Base-by-base conservation (phyloP, 2,888 invertebrate species). In the Trissoscelio sp. region DNA sequence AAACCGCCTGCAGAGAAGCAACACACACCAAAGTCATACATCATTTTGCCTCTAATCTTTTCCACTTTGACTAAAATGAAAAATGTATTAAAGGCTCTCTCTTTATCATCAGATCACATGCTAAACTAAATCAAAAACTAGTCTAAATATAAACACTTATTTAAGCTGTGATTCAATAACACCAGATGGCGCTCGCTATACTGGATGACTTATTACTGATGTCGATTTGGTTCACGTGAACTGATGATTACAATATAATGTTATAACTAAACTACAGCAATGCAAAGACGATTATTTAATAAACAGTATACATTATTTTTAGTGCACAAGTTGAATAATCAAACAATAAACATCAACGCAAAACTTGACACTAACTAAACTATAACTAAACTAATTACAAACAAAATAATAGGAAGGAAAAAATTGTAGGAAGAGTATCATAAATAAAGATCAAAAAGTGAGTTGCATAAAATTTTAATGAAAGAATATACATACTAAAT, bases 381-480 rank as follows among this genome's bases (percentile, higher is more conserved):
- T 14, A 66, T 24, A 67, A 67, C 11, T 69, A 55, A 69, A 69
- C 42, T 34, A 64, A 64, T 12, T 3, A 3, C 44, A 55, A 53
- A 64, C n/a, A 62, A 80, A 31, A 48, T 31, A 6, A 53, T 2
- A 69, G 74, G 22, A 86, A 86, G 87, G 87, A 85, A 86, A 82
- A 83, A 90, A 89, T 88, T 39, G 39, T 88, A 85, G 85, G 89
- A 86, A 85, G 81, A 85, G 20, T 84, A 86, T n/a, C 85, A 85
- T 87, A 90, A 91, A 90, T 89, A 90, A 91, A 86, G 88, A 89
- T 88, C 9, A 87, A 88, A 87, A 88, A 89, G 86, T 89, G 85
- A 88, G 84, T 89, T 90, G 88, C 89, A 86, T 88, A 89, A 86
- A 87, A 85, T 86, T 91, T 91, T 91, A 91, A 91, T 91, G 85